Evolutionary conservation across 2,113 vertebrate species (phyloP), one percentile per base, ranked within the genome.

Genomic region (Pseudorasbora parva): DNA sequence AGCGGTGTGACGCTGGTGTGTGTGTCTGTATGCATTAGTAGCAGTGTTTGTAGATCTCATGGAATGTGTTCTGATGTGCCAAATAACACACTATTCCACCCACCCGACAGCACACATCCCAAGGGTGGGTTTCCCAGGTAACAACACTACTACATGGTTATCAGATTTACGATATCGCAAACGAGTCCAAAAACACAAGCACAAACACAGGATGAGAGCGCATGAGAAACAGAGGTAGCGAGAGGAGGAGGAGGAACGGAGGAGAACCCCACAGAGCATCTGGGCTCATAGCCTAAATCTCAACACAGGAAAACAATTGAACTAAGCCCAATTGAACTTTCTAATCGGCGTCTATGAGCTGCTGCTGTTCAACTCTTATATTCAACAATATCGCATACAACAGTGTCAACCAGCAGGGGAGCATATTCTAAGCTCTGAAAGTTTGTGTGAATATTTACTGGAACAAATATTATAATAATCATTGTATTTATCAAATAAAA

Each of bases 11-110:
- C 19, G 27, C 74, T 57, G 41, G 41, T 54, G 72, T 30, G 47
- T 51, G 72, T 54, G 76, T 81, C 59, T 23, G 73, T 72, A n/a
- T 30, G 56, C 23, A 77, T 54, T 21, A 83, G 56, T 73, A 54
- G 37, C 66, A 75, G 59, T 69, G 81, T 85, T 85, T 85, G 82
- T 68, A 66, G 71, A 82, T 75, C 84, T 84, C 43, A 41, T 79
- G 88, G 77, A 88, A 89, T 85, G 82, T 83, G 71, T 79, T 83
- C 33, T 75, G 23, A 71, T 82, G 25, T 37, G 75, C 82, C 84
- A 87, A 86, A 81, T 69, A 77, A 84, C 78, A 84, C 83, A 83
- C 49, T 74, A 45, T 82, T 83, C 78, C 41, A 45, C 45, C 76
- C 77, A 56, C 25, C 64, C 9, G 15, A 74, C 57, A 66, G 11